phyloP scores from a whole-genome alignment of 1,140 invertebrate genomes.

The Antheraea mylitta region DNA sequence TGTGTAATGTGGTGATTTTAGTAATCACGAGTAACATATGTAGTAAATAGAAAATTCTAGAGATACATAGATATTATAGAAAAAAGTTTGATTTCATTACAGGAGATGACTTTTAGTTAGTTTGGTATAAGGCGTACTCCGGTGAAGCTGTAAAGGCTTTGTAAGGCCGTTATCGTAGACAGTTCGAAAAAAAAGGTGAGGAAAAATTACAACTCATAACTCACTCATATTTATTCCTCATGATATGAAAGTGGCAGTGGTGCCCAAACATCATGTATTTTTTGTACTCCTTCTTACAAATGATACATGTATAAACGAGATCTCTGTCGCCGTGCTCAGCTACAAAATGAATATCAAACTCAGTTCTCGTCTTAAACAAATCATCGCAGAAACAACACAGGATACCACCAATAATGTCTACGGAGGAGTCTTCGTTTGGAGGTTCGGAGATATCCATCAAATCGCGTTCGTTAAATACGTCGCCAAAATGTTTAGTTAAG shows the following conservation, averaged over 20 bases:
- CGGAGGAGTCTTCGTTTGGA: conserved; percentile 39
- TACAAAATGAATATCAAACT: conserved; percentile 58
- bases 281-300: conserved; percentile 54
- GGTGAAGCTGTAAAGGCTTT: too few relatives aligned
- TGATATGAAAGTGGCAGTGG: conserved; percentile 57
- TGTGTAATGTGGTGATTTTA: too few relatives aligned
- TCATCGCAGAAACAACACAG: conserved; percentile 49
- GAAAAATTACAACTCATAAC: conserved; percentile 20
- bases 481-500: conserved; percentile 54
- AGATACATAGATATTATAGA: too few relatives aligned
- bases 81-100: too few relatives aligned
- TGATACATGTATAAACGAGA: conserved; percentile 54
- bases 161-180: too few relatives aligned
- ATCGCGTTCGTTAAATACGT: conserved; percentile 23
- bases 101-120: too few relatives aligned
- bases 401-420: conserved; percentile 56
- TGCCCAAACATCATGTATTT: conserved; percentile 55
- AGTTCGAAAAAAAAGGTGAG: too few relatives aligned
- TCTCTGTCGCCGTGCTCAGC: conserved; percentile 47
- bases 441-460: conserved; percentile 24
- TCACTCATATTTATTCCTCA: conserved; percentile 58
- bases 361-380: conserved; percentile 44
- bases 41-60: too few relatives aligned
- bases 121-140: too few relatives aligned
- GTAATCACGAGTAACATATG: too few relatives aligned